These are phyloP conservation scores for Chymomyza costata DNA, from an alignment of 1,140 invertebrate species.

Conservation along the genomic window DNA sequence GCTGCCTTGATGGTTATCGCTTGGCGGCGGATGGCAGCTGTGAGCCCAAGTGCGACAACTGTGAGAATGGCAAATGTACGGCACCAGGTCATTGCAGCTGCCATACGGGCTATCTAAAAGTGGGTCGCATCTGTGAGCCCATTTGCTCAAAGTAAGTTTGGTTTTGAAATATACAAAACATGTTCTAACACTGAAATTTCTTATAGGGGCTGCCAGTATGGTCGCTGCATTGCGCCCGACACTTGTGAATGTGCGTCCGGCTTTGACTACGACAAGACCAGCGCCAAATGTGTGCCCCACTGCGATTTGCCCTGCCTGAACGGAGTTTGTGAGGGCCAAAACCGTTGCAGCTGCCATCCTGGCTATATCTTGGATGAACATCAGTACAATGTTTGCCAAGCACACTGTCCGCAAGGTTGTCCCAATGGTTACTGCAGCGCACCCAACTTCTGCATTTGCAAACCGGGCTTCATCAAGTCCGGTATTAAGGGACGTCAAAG, in stretches of 20 bases:
- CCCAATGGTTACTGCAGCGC: slow-evolving; percentile 79
- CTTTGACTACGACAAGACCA: slow-evolving; percentile 63
- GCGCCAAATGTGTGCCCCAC: slow-evolving; percentile 72
- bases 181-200: background rate
- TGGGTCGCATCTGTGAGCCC: slow-evolving; percentile 76
- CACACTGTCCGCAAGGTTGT: slow-evolving; percentile 80
- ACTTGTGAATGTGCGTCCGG: slow-evolving; percentile 76
- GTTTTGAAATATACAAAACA: slow-evolving; percentile 2
- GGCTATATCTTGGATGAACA: slow-evolving; percentile 76
- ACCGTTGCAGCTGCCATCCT: slow-evolving; percentile 76
- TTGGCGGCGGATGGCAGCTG: slow-evolving; percentile 67
- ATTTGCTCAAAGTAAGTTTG: slow-evolving; percentile 74
- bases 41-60: slow-evolving; percentile 75
- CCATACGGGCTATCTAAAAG: slow-evolving; percentile 74
- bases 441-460: slow-evolving; percentile 79
- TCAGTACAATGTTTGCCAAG: slow-evolving; percentile 76
- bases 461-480: slow-evolving; percentile 79
- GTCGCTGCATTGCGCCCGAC: slow-evolving; percentile 77
- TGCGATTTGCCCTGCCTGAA: slow-evolving; percentile 77
- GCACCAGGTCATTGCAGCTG: slow-evolving; percentile 78
- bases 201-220: slow-evolving; percentile 76
- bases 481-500: slow-evolving; percentile 81
- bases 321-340: slow-evolving; percentile 76
- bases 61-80: slow-evolving; percentile 76
- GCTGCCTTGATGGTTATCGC: slow-evolving; percentile 76